Conservation (phyloP, 1,140 invertebrate species). For the Ladona fulva region DNA sequence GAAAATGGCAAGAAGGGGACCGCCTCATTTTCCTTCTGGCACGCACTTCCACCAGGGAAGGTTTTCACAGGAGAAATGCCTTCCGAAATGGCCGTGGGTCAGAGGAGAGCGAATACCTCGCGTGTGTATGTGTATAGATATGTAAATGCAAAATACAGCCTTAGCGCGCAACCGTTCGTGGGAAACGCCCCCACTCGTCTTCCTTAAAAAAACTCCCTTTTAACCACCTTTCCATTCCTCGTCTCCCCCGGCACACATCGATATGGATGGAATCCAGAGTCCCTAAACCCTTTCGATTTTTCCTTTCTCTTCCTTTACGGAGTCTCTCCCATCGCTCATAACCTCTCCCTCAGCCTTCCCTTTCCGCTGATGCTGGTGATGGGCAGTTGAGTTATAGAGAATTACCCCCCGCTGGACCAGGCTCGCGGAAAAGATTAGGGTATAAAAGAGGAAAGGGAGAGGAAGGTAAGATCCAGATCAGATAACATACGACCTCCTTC, state of each 20-base stretch:
- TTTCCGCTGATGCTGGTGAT: no score
- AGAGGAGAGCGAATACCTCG: background rate
- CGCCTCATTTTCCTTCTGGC: no score
- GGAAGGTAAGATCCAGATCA: background rate
- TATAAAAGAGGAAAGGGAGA: background rate
- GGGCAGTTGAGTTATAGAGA: background rate
- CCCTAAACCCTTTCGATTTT: background rate
- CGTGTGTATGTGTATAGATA: background rate
- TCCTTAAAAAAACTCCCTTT: background rate
- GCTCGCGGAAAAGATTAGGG: background rate
- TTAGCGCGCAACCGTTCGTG: background rate
- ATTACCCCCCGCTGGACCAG: background rate
- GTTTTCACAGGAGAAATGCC: no score
- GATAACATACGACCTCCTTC: background rate
- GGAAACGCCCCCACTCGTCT: background rate
- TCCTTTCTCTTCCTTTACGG: background rate
- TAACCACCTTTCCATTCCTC: background rate
- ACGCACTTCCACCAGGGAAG: no score
- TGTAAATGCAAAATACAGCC: background rate
- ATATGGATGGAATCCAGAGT: background rate
- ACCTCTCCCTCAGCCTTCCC: no score
- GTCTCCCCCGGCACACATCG: background rate
- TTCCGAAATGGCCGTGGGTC: background rate
- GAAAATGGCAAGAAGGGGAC: no score
- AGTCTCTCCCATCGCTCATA: no score